Evolutionary conservation across 23 tunicate species (phyloP).

Genomic region (Halocynthia roretzi): DNA sequence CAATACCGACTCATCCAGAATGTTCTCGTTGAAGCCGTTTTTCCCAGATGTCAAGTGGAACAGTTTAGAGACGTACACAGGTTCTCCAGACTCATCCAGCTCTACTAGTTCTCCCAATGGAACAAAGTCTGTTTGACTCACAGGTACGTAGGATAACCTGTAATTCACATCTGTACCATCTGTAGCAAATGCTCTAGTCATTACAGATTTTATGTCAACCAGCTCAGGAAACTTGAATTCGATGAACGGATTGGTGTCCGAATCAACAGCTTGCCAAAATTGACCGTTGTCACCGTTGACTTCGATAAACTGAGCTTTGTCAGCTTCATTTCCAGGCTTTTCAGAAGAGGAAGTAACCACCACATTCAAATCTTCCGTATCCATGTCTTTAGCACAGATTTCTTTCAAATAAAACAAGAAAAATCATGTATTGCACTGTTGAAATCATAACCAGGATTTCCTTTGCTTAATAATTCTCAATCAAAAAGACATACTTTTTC

Average conservation of each 20-base stretch:
- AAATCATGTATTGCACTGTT: background rate
- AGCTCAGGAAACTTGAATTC: constrained; percentile 38
- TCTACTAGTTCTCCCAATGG: background rate
- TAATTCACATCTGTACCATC: constrained; percentile 19
- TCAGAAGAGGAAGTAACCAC: constrained; percentile 40
- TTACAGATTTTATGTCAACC: constrained; percentile 40
- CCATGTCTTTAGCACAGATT: constrained; percentile 60
- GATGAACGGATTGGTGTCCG: constrained; percentile 49
- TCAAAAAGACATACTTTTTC: background rate
- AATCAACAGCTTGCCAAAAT: constrained; percentile 56
- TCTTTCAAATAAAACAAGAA: constrained; percentile 1
- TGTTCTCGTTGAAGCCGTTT: constrained; percentile 27
- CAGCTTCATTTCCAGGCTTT: constrained; percentile 32
- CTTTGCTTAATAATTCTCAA: background rate
- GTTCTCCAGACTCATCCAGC: too few relatives aligned
- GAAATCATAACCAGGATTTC: background rate
- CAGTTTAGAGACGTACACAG: constrained; percentile 10
- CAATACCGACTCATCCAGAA: constrained; percentile 35
- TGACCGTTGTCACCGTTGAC: constrained; percentile 1
- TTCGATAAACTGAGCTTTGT: constrained; percentile 6
- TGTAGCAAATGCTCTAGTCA: constrained; percentile 39
- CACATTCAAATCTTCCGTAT: constrained; percentile 17
- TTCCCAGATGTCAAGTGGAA: constrained; percentile 36
- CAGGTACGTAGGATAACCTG: constrained; percentile 5
- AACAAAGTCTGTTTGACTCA: constrained; percentile 26